These are phyloP conservation scores for Antennarius striatus DNA, from an alignment of 2,113 vertebrate genomes.

Conservation along the genomic window DNA sequence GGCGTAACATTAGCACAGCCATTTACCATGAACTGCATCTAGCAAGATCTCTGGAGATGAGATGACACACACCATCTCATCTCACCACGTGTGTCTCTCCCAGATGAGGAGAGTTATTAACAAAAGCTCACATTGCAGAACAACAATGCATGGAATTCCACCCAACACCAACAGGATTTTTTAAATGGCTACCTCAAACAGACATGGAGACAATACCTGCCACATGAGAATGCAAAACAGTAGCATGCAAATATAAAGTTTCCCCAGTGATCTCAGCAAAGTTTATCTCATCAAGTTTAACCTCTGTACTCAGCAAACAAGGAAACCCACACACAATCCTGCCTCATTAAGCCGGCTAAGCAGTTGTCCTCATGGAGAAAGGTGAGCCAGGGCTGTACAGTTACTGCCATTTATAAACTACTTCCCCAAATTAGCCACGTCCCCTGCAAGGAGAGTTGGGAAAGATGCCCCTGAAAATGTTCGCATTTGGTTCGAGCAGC, in stretches of 20 bases:
- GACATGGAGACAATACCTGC: background rate
- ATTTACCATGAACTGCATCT: slow-evolving; percentile 52
- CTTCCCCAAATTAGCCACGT: slow-evolving; percentile 52
- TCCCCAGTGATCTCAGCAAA: slow-evolving; percentile 15
- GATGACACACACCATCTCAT: slow-evolving; percentile 18
- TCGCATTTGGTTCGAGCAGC: background rate
- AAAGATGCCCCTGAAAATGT: slow-evolving; percentile 19
- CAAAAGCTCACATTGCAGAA: slow-evolving; percentile 6
- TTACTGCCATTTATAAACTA: slow-evolving; percentile 54
- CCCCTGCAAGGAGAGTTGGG: slow-evolving; percentile 31
- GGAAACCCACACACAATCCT: background rate
- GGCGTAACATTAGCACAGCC: slow-evolving; percentile 63
- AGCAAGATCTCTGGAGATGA: slow-evolving; percentile 42
- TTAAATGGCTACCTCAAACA: background rate
- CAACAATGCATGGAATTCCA: background rate
- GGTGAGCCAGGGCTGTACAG: slow-evolving; percentile 30
- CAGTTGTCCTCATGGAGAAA: slow-evolving; percentile 29
- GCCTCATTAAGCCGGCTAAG: slow-evolving; percentile 56
- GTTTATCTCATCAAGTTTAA: slow-evolving; percentile 33
- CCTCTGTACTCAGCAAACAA: slow-evolving; percentile 21
- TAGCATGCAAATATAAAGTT: slow-evolving; percentile 20
- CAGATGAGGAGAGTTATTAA: slow-evolving; percentile 11
- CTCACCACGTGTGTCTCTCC: slow-evolving; percentile 22
- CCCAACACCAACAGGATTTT: background rate
- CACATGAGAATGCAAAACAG: slow-evolving; percentile 7